Evolutionary conservation across 2,888 invertebrate genomes (phyloP).

Genomic region (Ephialtes manifestator): DNA sequence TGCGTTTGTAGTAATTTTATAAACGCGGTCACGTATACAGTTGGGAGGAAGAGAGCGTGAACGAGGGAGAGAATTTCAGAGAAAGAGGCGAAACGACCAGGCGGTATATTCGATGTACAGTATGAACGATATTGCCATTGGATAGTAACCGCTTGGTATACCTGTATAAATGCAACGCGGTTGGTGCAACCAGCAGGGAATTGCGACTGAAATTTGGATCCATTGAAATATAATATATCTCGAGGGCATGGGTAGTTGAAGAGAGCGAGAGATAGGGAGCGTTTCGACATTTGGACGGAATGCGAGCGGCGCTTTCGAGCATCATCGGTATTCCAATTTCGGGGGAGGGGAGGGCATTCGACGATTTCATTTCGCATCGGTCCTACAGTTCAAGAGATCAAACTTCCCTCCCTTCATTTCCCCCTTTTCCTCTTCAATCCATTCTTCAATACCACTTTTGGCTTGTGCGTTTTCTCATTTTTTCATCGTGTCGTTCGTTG

Average conservation of each 20-base stretch:
- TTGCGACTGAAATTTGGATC: slow-evolving; percentile 65
- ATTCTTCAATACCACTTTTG: slow-evolving; percentile 26
- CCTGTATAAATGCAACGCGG: slow-evolving; percentile 11
- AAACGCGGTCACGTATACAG: slow-evolving; percentile 60
- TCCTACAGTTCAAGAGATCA: slow-evolving; percentile 44
- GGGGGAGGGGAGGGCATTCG: slow-evolving; percentile 65
- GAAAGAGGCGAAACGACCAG: not conserved
- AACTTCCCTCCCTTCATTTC: slow-evolving; percentile 10
- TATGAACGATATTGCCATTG: slow-evolving; percentile 27
- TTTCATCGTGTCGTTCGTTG: not conserved
- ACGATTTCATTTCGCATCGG: slow-evolving; percentile 67
- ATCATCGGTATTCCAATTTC: slow-evolving; percentile 70
- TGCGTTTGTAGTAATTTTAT: slow-evolving; percentile 65
- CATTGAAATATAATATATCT: slow-evolving; percentile 69
- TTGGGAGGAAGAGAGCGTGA: not conserved
- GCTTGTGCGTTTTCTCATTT: slow-evolving; percentile 18
- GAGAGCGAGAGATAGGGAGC: slow-evolving; percentile 14
- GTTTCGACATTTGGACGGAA: not conserved
- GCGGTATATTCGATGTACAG: slow-evolving; percentile 11
- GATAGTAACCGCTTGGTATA: slow-evolving; percentile 15
- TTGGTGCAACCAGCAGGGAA: slow-evolving; percentile 44
- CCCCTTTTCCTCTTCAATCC: slow-evolving; percentile 25
- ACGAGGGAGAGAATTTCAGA: not conserved
- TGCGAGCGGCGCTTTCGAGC: slow-evolving; percentile 59
- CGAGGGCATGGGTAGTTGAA: slow-evolving; percentile 24